Evolutionary conservation across 2,888 invertebrate species (phyloP).

Genomic region (Spodoptera littoralis): DNA sequence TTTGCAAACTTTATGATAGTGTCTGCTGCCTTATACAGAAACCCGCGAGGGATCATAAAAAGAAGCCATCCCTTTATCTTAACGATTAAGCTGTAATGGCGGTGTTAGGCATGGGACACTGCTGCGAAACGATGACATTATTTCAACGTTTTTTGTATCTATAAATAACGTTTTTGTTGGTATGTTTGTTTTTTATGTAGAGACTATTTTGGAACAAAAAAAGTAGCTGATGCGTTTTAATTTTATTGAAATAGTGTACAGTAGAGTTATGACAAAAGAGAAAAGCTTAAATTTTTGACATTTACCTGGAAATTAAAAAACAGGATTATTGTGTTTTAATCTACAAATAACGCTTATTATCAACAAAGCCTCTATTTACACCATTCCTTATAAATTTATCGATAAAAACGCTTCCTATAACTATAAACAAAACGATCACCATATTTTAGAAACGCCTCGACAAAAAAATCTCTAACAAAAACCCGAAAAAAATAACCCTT

Average conservation of each 20-base stretch:
- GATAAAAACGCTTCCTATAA: too few species aligned
- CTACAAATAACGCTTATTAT: neutral
- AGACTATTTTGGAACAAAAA: too few species aligned
- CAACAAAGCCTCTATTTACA: neutral
- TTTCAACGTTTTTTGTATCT: constrained; percentile 19
- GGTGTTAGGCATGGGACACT: constrained; percentile 42
- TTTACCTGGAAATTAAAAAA: neutral
- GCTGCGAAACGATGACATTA: constrained; percentile 11
- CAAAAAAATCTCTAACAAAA: neutral
- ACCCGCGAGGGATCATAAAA: constrained; percentile 55
- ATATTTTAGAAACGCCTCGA: neutral
- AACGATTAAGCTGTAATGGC: constrained; percentile 54
- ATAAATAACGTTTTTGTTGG: neutral
- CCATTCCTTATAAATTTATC: too few species aligned
- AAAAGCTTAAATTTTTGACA: too few species aligned
- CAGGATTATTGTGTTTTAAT: neutral
- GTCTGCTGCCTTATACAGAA: constrained; percentile 26
- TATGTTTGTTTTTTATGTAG: too few species aligned
- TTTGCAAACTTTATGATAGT: constrained; percentile 1
- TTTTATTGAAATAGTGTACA: too few species aligned
- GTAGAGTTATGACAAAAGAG: too few species aligned
- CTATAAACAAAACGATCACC: too few species aligned
- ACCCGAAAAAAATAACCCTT: constrained; percentile 33
- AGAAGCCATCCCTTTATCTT: constrained; percentile 58
- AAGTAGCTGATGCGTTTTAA: too few species aligned